Percentiles rank a stretch among this genome's conserved stretches.
Evolutionary conservation across 2,888 invertebrate genomes (phyloP).

Genomic region (Nomada fabriciana): DNA sequence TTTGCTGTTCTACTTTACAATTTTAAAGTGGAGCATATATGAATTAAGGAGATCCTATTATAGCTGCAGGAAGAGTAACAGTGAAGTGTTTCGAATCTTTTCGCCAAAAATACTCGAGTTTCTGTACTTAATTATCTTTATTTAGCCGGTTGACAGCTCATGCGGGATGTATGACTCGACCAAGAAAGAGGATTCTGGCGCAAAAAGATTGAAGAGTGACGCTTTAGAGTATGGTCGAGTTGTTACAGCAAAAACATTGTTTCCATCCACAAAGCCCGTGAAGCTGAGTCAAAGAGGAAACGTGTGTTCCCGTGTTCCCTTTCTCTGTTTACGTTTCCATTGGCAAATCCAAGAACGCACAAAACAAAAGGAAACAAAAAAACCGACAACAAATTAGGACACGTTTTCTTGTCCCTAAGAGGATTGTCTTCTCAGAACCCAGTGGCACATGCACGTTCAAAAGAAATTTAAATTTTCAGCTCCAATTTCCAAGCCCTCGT

Average conservation of each 20-base stretch:
- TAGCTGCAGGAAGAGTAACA: not conserved
- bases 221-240: slow-evolving; percentile 32
- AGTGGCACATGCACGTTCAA: not conserved
- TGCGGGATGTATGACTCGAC: not conserved
- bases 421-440: slow-evolving; percentile 27
- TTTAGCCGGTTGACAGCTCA: slow-evolving; percentile 1
- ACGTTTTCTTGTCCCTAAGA: slow-evolving; percentile 29
- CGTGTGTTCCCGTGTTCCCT: slow-evolving; percentile 9
- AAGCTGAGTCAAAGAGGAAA: slow-evolving; percentile 34
- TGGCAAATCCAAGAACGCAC: slow-evolving; percentile 26
- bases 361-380: slow-evolving; percentile 39
- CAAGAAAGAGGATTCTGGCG: slow-evolving; percentile 11
- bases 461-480: slow-evolving; percentile 21
- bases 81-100: not conserved
- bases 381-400: slow-evolving; percentile 49
- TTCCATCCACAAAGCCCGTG: slow-evolving; percentile 38
- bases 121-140: slow-evolving; percentile 1
- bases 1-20: no score
- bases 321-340: slow-evolving; percentile 39
- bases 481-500: slow-evolving; percentile 8
- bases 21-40: not conserved
- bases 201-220: slow-evolving; percentile 26
- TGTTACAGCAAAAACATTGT: slow-evolving; percentile 43
- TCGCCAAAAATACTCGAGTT: no score
- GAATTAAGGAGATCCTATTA: not conserved